Conservation (phyloP, 2,113 vertebrate genomes). For the Dipodomys ordii region DNA sequence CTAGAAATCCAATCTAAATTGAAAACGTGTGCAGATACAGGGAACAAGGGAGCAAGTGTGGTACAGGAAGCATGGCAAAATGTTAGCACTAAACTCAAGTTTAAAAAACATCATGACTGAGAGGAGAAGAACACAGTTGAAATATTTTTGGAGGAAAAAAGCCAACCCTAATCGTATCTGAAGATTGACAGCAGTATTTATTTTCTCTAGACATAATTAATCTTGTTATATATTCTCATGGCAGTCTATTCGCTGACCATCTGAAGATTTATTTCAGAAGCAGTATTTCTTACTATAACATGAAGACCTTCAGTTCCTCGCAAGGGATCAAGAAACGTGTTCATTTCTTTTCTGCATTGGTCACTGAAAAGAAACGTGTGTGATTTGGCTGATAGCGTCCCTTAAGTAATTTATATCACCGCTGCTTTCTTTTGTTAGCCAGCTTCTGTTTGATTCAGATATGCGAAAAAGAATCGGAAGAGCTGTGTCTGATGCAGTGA, state of each 20-base stretch:
- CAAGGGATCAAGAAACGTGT: slow-evolving; percentile 47
- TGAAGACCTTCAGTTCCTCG: slow-evolving; percentile 61
- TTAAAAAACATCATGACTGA: slow-evolving; percentile 78
- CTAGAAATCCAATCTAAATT: slow-evolving; percentile 85
- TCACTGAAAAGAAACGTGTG: slow-evolving; percentile 8
- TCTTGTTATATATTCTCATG: slow-evolving; percentile 62
- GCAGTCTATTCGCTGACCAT: slow-evolving; percentile 21
- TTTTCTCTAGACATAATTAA: slow-evolving; percentile 82
- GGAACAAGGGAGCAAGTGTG: slow-evolving; percentile 58
- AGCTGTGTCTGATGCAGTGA: background rate
- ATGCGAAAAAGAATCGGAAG: background rate
- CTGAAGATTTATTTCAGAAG: slow-evolving; percentile 64
- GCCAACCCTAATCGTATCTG: slow-evolving; percentile 70
- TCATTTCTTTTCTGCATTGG: slow-evolving; percentile 54
- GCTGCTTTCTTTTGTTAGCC: background rate
- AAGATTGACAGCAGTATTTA: slow-evolving; percentile 81
- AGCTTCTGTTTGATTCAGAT: background rate
- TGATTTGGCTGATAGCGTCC: background rate
- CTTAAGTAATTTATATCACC: background rate
- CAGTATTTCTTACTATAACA: slow-evolving; percentile 73
- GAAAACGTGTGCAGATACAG: slow-evolving; percentile 82
- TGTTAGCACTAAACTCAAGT: slow-evolving; percentile 76
- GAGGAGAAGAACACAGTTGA: slow-evolving; percentile 66
- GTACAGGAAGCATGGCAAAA: slow-evolving; percentile 77
- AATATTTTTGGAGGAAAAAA: slow-evolving; percentile 33